Evolutionary conservation across 2,888 invertebrate genomes (phyloP).

Genomic region (Camptogramma bilineatum): DNA sequence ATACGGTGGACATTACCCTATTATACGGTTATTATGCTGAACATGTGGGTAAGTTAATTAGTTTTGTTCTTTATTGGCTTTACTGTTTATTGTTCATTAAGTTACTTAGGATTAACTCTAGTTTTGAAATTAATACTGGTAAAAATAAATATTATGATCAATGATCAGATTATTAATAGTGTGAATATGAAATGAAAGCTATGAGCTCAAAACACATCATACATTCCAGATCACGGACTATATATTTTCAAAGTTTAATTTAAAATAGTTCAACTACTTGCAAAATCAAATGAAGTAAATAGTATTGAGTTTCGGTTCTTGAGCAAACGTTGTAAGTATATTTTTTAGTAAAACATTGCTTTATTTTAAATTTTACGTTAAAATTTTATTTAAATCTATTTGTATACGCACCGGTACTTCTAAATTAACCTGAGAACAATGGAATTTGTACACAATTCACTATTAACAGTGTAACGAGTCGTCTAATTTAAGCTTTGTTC

Average conservation of each 20-base stretch:
- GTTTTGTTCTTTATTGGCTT: slow-evolving; percentile 22
- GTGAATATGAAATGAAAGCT: too few species aligned
- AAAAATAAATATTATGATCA: too few species aligned
- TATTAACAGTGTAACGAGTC: slow-evolving; percentile 28
- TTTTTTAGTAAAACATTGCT: too few species aligned
- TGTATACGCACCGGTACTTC: slow-evolving; percentile 26
- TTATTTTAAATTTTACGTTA: background rate
- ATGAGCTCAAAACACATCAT: too few species aligned
- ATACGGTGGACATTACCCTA: slow-evolving; percentile 15
- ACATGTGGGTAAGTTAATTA: slow-evolving; percentile 42
- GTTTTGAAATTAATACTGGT: background rate
- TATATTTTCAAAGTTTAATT: too few species aligned
- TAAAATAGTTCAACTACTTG: too few species aligned
- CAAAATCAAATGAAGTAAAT: too few species aligned
- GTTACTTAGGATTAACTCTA: slow-evolving; percentile 2
- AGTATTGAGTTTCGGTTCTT: too few species aligned
- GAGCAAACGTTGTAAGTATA: too few species aligned
- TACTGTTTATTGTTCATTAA: slow-evolving; percentile 23
- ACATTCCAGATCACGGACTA: too few species aligned
- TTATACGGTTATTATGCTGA: slow-evolving; percentile 39
- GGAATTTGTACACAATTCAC: slow-evolving; percentile 31
- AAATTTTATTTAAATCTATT: slow-evolving; percentile 8
- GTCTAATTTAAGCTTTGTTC: slow-evolving; percentile 32
- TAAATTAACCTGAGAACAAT: slow-evolving; percentile 30
- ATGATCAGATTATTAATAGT: too few species aligned